phyloP scores from a whole-genome alignment of 2,888 invertebrate genomes.

The Tipula lateralis region DNA sequence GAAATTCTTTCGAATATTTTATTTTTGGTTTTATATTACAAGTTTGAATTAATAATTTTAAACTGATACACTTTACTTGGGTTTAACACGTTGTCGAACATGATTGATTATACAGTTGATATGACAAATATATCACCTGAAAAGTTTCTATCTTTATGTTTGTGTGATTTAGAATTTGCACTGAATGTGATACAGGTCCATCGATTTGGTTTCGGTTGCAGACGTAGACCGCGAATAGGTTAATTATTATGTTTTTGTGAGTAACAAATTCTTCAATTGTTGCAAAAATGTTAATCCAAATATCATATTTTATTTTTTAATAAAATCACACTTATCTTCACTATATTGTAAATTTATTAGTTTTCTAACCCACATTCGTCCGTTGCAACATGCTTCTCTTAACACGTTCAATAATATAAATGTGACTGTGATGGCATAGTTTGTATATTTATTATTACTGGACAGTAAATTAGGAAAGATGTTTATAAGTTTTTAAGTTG shows the following conservation, averaged over 20 bases:
- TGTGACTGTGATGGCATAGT: background rate
- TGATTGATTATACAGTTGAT: background rate
- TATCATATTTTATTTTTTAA: background rate
- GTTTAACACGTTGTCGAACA: background rate
- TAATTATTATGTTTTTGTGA: background rate
- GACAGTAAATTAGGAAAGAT: background rate
- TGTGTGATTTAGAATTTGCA: background rate
- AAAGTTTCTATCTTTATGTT: too few relatives aligned
- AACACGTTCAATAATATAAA: background rate
- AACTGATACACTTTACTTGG: background rate
- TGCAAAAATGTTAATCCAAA: background rate
- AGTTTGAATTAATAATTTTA: background rate
- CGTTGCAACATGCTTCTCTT: background rate
- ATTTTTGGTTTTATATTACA: background rate
- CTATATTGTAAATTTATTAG: background rate
- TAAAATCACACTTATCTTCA: background rate
- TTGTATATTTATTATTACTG: background rate
- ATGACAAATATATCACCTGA: too few relatives aligned
- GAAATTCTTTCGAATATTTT: background rate
- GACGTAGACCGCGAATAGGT: background rate
- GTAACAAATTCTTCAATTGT: background rate
- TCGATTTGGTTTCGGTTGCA: background rate
- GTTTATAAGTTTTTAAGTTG: background rate
- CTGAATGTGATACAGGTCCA: background rate
- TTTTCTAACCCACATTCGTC: background rate